Percentiles rank a stretch among this genome's conserved stretches.
Evolutionary conservation across 2,888 invertebrate species (phyloP).

Genomic region (Pseudococcus viburni): DNA sequence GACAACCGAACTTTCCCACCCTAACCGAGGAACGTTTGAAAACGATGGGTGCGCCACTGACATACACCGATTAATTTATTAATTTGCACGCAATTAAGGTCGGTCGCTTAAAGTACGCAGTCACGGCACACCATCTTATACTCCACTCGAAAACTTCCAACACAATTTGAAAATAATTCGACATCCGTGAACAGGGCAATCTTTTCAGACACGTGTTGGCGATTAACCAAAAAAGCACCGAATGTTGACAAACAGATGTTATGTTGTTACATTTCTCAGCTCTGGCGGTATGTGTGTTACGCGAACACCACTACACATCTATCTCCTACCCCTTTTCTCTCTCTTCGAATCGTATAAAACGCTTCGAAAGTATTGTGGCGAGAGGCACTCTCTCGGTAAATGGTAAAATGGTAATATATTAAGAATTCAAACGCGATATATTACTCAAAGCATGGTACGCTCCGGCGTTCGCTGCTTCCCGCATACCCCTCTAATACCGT

Average conservation of each 20-base stretch:
- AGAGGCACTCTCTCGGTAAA: constrained; percentile 49
- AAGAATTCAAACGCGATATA: constrained; percentile 57
- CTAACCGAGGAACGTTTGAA: neutral
- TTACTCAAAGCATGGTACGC: constrained; percentile 35
- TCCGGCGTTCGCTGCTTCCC: neutral
- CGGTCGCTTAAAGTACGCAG: neutral
- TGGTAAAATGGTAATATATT: constrained; percentile 58
- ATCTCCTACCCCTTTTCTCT: neutral
- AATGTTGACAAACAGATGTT: constrained; percentile 57
- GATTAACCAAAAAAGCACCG: constrained; percentile 56
- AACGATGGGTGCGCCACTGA: neutral
- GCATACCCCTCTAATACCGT: constrained; percentile 48
- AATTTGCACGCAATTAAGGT: constrained; percentile 22
- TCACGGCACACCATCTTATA: neutral
- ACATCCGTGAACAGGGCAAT: constrained; percentile 34
- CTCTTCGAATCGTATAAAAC: constrained; percentile 8
- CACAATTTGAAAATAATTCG: constrained; percentile 35
- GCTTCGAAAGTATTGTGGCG: constrained; percentile 30
- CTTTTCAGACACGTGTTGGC: constrained; percentile 52
- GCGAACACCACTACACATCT: constrained; percentile 23
- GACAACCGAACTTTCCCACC: neutral
- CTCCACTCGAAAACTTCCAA: neutral
- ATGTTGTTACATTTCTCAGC: constrained; percentile 51
- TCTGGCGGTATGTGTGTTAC: constrained; percentile 33
- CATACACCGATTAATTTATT: constrained; percentile 3